Evolutionary conservation across 2,113 vertebrate genomes (phyloP).

Genomic region (Labeo rohita): DNA sequence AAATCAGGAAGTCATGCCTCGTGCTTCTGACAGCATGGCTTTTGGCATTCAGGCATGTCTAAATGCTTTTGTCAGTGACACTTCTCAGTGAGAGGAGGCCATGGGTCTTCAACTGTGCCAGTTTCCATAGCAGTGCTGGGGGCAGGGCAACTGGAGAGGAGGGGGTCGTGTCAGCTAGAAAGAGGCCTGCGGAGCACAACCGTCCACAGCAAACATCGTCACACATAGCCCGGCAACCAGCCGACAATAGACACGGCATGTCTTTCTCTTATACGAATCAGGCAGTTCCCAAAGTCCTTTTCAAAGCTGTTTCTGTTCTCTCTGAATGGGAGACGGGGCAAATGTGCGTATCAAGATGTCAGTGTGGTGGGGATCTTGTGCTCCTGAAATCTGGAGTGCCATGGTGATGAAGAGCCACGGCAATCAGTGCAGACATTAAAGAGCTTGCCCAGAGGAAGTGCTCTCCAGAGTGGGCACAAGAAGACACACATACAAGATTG

Average conservation of each 20-base stretch:
- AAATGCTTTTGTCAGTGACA: slow-evolving; percentile 41
- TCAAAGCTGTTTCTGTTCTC: not conserved
- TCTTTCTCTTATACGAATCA: slow-evolving; percentile 41
- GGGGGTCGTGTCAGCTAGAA: not conserved
- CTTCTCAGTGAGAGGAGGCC: slow-evolving; percentile 47
- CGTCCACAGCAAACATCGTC: slow-evolving; percentile 48
- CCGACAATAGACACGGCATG: slow-evolving; percentile 14
- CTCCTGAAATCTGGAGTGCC: slow-evolving; percentile 38
- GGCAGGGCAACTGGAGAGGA: slow-evolving; percentile 9
- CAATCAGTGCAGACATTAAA: slow-evolving; percentile 41
- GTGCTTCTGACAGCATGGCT: slow-evolving; percentile 28
- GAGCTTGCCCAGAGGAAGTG: slow-evolving; percentile 29
- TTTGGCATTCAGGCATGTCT: slow-evolving; percentile 43
- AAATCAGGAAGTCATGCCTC: not conserved
- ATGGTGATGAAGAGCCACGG: slow-evolving; percentile 52
- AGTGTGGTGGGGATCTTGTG: slow-evolving; percentile 39
- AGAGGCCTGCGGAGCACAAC: slow-evolving; percentile 17
- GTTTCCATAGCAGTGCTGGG: slow-evolving; percentile 58
- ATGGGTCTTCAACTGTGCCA: slow-evolving; percentile 44
- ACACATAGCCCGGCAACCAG: slow-evolving; percentile 35
- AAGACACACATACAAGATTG: not conserved
- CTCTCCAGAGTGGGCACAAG: slow-evolving; percentile 46
- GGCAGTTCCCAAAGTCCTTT: slow-evolving; percentile 28
- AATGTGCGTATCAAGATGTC: slow-evolving; percentile 51
- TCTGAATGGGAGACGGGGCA: slow-evolving; percentile 37